Percentiles rank a stretch among this genome's conserved stretches.
Conservation (phyloP, 2,797 vertebrate genomes). For the Micropoecilia bifurca region DNA sequence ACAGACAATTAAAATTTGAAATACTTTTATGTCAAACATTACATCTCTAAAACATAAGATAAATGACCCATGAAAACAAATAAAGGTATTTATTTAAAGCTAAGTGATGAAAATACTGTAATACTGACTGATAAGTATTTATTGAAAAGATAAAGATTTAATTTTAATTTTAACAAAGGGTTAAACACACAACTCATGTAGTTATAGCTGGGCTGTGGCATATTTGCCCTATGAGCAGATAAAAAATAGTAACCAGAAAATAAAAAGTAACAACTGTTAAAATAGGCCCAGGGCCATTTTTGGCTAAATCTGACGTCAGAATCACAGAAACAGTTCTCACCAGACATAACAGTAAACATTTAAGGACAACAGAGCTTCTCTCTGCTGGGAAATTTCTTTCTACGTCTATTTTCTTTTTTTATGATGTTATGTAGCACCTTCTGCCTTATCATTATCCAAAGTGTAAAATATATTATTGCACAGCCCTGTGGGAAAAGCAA, state of each 20-base stretch:
- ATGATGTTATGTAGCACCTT: neutral
- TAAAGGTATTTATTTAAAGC: neutral
- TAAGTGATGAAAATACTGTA: neutral
- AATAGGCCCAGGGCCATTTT: neutral
- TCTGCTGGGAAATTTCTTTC: neutral
- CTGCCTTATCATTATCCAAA: slow-evolving; percentile 20
- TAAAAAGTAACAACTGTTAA: neutral
- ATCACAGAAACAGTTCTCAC: neutral
- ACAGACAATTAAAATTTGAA: neutral
- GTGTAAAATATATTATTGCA: slow-evolving; percentile 13
- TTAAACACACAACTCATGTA: neutral
- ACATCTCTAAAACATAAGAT: neutral
- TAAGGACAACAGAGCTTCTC: neutral
- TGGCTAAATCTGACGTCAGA: neutral
- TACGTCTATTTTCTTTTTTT: slow-evolving; percentile 5
- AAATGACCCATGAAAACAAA: neutral
- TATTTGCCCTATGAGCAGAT: neutral
- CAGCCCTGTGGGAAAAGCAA: neutral
- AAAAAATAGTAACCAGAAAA: neutral
- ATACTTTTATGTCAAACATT: neutral
- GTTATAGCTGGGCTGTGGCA: neutral
- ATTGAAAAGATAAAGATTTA: neutral
- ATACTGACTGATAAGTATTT: neutral
- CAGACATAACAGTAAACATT: neutral
- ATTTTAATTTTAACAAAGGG: neutral